Base-by-base conservation (phyloP, 2,113 vertebrate species). In the Oryzias celebensis region DNA sequence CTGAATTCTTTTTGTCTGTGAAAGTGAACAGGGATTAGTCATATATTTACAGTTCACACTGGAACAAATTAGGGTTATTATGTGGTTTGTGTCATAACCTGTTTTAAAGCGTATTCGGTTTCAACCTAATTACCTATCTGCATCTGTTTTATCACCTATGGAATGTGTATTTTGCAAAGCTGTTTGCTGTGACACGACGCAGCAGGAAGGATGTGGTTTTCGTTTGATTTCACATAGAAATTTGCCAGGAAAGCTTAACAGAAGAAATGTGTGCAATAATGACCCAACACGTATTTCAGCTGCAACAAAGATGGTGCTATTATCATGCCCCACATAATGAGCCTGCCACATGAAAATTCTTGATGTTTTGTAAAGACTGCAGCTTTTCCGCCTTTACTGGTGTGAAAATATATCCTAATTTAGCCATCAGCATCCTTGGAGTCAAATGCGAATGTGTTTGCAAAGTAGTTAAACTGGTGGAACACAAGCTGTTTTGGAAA, bases 211-310 rank as follows among this genome's bases (percentile, higher is more conserved):
- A 31, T 58, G 41, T 45, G 58, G 53, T 62, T 78, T 74, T 31
- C 46, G 58, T 74, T 78, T 74, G 53, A 78, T 68, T 76, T 28
- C 44, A 22, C 17, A 15, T 71, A 80, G 69, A 87, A 62, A 75
- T 77, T 45, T 80, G 65, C 41, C 45, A 42, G 23, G 57, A 57
- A 48, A 44, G 14, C 36, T 57, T 55, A 69, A 57, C 57, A 15
- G 53, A 44, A 61, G 55, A 65, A 81, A 78, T 59, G 74, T 58
- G 56, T 42, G 55, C 36, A 75, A 62, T 60, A 68, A 70, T 24
- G 77, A 16, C 12, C 48, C 31, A 42, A 48, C 45, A 56, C 55
- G 57, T 14, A 5, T 48, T 7, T 55, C 31, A 46, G 46, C 48
- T 22, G 17, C 48, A 53, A 17, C 22, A 57, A 68, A 77, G 58